Base-by-base conservation (phyloP, 1,140 invertebrate species). In the Eupeodes corollae region DNA sequence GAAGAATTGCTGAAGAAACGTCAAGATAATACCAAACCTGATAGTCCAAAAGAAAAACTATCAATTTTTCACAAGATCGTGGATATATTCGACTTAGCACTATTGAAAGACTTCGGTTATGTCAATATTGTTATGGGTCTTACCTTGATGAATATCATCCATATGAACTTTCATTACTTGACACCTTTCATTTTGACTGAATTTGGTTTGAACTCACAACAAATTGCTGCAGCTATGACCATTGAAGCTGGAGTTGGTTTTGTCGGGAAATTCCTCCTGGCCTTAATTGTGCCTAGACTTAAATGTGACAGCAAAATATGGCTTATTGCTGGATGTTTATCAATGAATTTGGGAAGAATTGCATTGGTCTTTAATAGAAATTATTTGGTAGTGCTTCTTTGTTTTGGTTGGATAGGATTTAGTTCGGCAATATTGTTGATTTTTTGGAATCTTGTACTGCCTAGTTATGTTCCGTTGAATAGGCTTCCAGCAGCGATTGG, bases 351-450 rank as follows among this genome's bases (percentile, higher is more conserved):
- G 21, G 21, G 21, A 26, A 26, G 21, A 26, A 26, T 8, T 26
- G 21, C 8, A 5, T 26, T 26, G 21, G 21, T 26, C 3, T 26
- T 5, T 8, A 26, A 8, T 26, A 26, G 21, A 26, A 26, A 26
- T 26, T 5, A 26, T 26, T 5, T 26, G 3, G 21, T 26, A 8
- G 21, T 26, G 3, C 3, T 26, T 3, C 3, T 26, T 26, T 26
- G 21, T 0, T 66, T 65, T 26, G 21, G 63, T 10, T 42, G 66
- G 1, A 66, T 84, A 32, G 83, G 83, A 8, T 64, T 83, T 2
- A 76, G 79, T 26, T 84, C 83, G 68, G 82, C 80, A 0, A 67
- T 83, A 14, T 70, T 80, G 46, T 77, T 81, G 33, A 80, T 84
- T 0, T 84, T 81, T 56, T 79, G 80, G 61, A 73, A 76, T 6